phyloP scores from a whole-genome alignment of 2,888 invertebrate species.

The Doris montereyensis region DNA sequence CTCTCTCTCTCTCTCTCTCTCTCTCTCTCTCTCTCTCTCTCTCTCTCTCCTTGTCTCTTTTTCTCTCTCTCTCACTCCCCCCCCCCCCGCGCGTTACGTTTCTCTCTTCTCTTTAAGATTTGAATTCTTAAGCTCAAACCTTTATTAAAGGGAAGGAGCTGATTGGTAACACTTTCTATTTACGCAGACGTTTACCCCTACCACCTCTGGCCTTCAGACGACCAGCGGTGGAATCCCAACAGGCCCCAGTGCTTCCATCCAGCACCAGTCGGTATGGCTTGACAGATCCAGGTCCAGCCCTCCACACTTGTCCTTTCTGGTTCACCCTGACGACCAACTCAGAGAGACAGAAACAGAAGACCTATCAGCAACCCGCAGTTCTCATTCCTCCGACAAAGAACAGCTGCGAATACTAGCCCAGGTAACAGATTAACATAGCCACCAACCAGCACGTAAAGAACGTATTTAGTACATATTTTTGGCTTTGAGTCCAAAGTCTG shows the following conservation, averaged over 20 bases:
- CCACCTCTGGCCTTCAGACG: conserved; percentile 33
- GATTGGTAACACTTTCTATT: neutral
- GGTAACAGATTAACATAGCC: conserved; percentile 9
- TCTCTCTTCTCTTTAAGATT: too few relatives aligned
- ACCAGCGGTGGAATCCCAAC: conserved; percentile 22
- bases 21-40: too few relatives aligned
- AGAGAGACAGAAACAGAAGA: neutral
- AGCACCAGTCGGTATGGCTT: conserved; percentile 37
- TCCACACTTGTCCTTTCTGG: conserved; percentile 40
- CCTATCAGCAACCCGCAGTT: neutral
- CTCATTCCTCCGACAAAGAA: neutral
- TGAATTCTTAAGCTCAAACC: neutral
- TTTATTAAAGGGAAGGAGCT: neutral
- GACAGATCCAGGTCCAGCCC: conserved; percentile 28
- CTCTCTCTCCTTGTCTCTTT: too few relatives aligned
- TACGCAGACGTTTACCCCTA: neutral
- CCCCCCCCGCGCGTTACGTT: too few relatives aligned
- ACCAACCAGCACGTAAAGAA: too few relatives aligned
- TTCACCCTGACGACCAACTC: conserved; percentile 47
- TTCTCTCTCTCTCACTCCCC: too few relatives aligned
- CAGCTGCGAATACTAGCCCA: conserved; percentile 31
- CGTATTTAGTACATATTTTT: too few relatives aligned
- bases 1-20: too few relatives aligned
- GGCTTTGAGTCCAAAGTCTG: too few relatives aligned
- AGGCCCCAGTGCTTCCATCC: conserved; percentile 18